Evolutionary conservation across 2,113 vertebrate species (phyloP), one percentile per base, ranked within the genome.

Genomic region (Colinus virginianus): DNA sequence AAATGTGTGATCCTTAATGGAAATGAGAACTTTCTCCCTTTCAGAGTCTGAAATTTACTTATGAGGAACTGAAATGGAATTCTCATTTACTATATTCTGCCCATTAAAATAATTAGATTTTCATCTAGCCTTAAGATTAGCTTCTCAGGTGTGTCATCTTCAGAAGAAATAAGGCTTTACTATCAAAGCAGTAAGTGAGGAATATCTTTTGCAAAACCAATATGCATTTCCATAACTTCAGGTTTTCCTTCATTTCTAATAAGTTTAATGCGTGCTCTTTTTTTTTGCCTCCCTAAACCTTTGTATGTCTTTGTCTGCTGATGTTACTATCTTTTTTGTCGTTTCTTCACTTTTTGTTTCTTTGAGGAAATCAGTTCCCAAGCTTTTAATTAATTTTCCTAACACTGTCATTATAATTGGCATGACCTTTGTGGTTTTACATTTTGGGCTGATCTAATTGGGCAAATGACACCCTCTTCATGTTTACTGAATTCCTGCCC

Each of bases 401-500:
- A 53, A 32, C 16, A 59, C 30, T 85, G 56, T 43, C 68, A 53
- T 85, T 64, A 48, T 78, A 91, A 56, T 69, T 72, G 43, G 26
- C 64, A 32, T 30, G 71, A 88, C 79, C 84, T 93, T 94, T 88
- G 43, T 80, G 66, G 79, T 90, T 94, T 91, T 91, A 56, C n/a
- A 43, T 43, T 83, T 90, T 94, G 16, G 43, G 36, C 20, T 36
- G 40, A 81, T 88, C 48, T 90, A 94, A 88, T 53, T 94, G 95
- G 61, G 28, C 36, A 83, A 93, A 36, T 84, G 67, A 93, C 85
- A 84, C 30, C 7, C 11, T 88, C 40, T 56, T 87, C 55, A 62
- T 78, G 76, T 95, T 93, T 95, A 91, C 94, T 75, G 64, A 91
- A 86, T 96, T 96, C 82, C 48, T 86, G 58, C 87, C 48, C 69